Conservation (phyloP, 2,113 vertebrate genomes). For the Anas platyrhynchos region DNA sequence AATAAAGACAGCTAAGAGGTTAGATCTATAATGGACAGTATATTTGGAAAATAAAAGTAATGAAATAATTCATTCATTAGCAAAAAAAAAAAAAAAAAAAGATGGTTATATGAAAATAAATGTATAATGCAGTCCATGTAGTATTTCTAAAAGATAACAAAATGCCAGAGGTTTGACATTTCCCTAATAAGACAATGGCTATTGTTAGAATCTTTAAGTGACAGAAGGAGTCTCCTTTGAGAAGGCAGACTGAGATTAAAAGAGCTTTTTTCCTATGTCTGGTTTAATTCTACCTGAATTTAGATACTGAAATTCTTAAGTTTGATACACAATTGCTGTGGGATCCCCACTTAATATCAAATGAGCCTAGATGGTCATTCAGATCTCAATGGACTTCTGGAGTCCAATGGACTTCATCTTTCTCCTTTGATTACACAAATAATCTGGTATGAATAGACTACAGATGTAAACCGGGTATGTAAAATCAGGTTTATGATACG, state of each 20-base stretch:
- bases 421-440: not conserved
- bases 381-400: not conserved
- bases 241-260: not conserved
- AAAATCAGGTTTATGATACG: not conserved
- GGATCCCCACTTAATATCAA: not conserved
- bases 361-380: not conserved
- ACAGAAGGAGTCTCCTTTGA: not conserved
- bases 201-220: not conserved
- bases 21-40: not conserved
- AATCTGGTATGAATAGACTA: not conserved
- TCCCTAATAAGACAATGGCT: not conserved
- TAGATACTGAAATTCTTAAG: not conserved
- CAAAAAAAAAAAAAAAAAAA: not conserved
- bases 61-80: not conserved
- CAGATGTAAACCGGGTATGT: not conserved
- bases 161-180: not conserved
- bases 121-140: rapidly evolving
- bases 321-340: not conserved
- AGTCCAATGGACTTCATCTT: not conserved
- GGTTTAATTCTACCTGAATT: not conserved
- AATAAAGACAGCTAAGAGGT: not conserved
- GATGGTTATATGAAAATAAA: not conserved
- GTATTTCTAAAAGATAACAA: not conserved
- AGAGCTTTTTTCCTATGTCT: not conserved
- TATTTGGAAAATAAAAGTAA: not conserved